Conservation (phyloP, 2,888 invertebrate genomes). For the Chesias legatella region DNA sequence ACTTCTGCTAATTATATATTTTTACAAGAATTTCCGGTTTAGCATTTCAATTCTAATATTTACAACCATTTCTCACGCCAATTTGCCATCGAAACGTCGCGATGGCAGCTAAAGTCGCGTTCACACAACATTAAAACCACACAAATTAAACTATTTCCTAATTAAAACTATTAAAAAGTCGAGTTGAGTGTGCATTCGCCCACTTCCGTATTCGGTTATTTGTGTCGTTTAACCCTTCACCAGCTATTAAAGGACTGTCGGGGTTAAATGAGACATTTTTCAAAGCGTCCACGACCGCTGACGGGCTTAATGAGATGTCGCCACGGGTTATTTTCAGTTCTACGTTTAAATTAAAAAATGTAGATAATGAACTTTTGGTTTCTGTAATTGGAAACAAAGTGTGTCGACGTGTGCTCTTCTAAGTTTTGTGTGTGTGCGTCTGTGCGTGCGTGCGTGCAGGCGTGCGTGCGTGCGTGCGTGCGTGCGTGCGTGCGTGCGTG, state of each 20-base stretch:
- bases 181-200: slow-evolving; percentile 52
- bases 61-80: slow-evolving; percentile 63
- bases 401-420: neutral
- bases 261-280: slow-evolving; percentile 80
- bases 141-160: slow-evolving; percentile 77
- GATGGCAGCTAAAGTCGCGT: slow-evolving; percentile 45
- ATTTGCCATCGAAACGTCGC: slow-evolving; percentile 54
- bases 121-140: slow-evolving; percentile 55
- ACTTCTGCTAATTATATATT: slow-evolving; percentile 15
- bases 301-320: slow-evolving; percentile 77
- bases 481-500: too few species aligned
- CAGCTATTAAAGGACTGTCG: slow-evolving; percentile 71
- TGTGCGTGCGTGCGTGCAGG: too few species aligned
- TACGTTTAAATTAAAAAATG: slow-evolving; percentile 34
- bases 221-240: slow-evolving; percentile 76
- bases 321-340: slow-evolving; percentile 71
- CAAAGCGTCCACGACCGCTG: slow-evolving; percentile 65
- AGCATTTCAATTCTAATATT: slow-evolving; percentile 38
- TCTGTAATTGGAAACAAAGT: slow-evolving; percentile 47
- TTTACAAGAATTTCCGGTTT: slow-evolving; percentile 32
- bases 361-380: slow-evolving; percentile 45
- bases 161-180: slow-evolving; percentile 77
- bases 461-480: slow-evolving; percentile 15
- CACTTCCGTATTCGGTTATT: slow-evolving; percentile 75
- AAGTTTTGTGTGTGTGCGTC: slow-evolving; percentile 30